Evolutionary conservation across 2,113 vertebrate genomes (phyloP), one percentile per base, ranked within the genome.

Genomic region (Eulacestoma nigropectus): DNA sequence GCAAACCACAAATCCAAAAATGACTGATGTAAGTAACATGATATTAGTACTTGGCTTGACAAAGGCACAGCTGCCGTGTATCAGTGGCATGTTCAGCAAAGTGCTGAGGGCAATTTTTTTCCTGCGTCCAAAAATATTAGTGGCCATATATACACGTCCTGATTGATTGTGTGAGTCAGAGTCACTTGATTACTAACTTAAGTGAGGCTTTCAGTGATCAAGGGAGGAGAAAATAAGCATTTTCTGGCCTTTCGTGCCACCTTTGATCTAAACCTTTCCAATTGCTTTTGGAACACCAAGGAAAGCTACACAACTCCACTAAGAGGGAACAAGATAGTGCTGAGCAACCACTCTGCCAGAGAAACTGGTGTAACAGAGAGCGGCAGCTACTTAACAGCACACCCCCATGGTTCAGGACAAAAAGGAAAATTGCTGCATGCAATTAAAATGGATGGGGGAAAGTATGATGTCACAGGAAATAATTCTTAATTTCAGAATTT

Each of bases 11-110:
- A 37, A 86, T 74, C 73, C 87, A 39, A 84, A 84, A 91, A 41
- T 49, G 69, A 87, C 29, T 92, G 85, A 83, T 72, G 42, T n/a
- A 59, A 82, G 67, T 33, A 87, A 79, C 62, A 64, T 19, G 1
- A 33, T 79, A 67, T 87, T 64, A 78, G 91, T 27, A 15, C 41
- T 87, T 59, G 84, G 76, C 70, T 83, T 41, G 50, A 96, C 91
- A 97, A 97, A 97, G 80, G 86, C 75, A 85, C 94, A 97, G 95
- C 95, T 97, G 95, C 91, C 6, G 0, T n/a, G 4, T 8, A 78
- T 35, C 78, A 64, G 81, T 49, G 18, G 79, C n/a, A 37, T 32
- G 85, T 59, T 94, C 86, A 87, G 82, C 79, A 86, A 95, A 96
- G 63, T 67, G 91, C 94, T 94, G 77, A 96, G 53, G 65, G n/a